Base-by-base conservation (phyloP, 2,797 vertebrate genomes). In the Orestias chungarensis region DNA sequence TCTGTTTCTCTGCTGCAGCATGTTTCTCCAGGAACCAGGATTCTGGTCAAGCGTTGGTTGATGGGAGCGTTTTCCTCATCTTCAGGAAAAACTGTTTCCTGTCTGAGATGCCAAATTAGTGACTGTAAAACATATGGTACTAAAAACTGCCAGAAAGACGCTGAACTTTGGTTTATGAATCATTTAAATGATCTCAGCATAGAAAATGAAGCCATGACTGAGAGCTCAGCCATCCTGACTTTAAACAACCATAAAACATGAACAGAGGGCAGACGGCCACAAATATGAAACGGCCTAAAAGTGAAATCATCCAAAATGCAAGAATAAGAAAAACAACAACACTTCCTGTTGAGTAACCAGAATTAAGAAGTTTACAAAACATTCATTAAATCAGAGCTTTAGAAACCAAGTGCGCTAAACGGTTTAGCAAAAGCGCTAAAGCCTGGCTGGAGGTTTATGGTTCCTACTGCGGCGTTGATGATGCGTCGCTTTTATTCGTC, bases 11-110 rank as follows among this genome's bases (percentile, higher is more conserved):
- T 49, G 59, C 67, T 1, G 75, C 64, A 62, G 49, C 72, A 40
- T 73, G 40, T 86, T 75, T 71, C 66, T 73, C 79, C 47, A 57
- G n/a, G n/a, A n/a, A n/a, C n/a, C n/a, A n/a, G n/a, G n/a, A n/a
- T n/a, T n/a, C n/a, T n/a, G n/a, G n/a, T n/a, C n/a, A n/a, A n/a
- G n/a, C n/a, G n/a, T n/a, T n/a, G n/a, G n/a, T n/a, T n/a, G n/a
- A n/a, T n/a, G n/a, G n/a, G n/a, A n/a, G n/a, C n/a, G n/a, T n/a
- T n/a, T n/a, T n/a, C n/a, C n/a, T n/a, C n/a, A n/a, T 71, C 66
- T 73, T 78, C 47, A 57, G n/a, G 17, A 33, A 23, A 59, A 18
- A 59, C 31, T 5, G n/a, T 25, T 52, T 52, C n/a, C 33, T 23
- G 57, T 35, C 18, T n/a, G 20, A 59, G 35, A 35, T 35, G 33